Base-by-base conservation (phyloP, 2,797 vertebrate genomes). In the Lepidocolaptes lacrymiger region DNA sequence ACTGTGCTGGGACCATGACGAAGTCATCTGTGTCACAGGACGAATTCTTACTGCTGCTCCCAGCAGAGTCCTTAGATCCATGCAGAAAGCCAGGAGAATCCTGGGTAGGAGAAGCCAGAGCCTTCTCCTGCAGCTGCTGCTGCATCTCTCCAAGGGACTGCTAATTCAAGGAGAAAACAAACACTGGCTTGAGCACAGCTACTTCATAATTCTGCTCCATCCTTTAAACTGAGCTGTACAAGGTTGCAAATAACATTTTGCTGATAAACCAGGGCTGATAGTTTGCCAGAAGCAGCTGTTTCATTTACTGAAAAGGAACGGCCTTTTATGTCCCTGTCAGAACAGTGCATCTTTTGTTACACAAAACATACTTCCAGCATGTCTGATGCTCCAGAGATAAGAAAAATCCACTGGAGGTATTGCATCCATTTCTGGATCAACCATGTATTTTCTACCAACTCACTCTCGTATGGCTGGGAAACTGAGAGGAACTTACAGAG, bases 1-100 rank as follows among this genome's bases (percentile, higher is more conserved):
- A 98, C 97, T 98, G 98, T 24, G 98, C 98, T 2, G 99, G 98
- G 85, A 99, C 98, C 98, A 99, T 98, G 75, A 99, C 99, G 4
- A 99, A 99, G 93, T 99, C 99, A 2, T 99, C 99, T 0, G 98
- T 98, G 96, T 98, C 98, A 12, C 98, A 98, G 37, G 98, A 98
- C 0, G 97, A 98, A 62, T 99, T 99, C 97, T 99, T 99, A 98
- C 98, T 98, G 96, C 99, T 99, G 98, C 99, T 99, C 51, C 98
- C 98, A 1, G 97, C 98, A 0, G 99, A 98, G 32, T 98, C 99
- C 3, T 98, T 98, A 30, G 98, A 98, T 83, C 98, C 98, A 2
- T 98, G 98, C 59, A 98, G 97, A 92, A 98, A 98, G 63, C 96
- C 97, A 0, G 98, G 84, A 6, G 98, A 97, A 56, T 99, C 99